phyloP scores from a whole-genome alignment of 2,797 vertebrate genomes.

The Gouania willdenowi region DNA sequence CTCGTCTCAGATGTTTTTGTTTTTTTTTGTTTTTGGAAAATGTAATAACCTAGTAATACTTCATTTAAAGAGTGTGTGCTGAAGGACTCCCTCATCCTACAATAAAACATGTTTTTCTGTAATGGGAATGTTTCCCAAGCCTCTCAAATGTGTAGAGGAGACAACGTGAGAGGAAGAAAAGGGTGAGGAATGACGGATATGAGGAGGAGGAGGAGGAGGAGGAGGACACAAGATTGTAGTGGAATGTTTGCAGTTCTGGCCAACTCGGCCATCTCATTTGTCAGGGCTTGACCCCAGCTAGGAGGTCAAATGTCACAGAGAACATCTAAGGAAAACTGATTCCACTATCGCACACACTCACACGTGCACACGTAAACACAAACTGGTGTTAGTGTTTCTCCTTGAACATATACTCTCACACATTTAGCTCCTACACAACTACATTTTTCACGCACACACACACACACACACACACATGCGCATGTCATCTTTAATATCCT shows the following conservation, averaged over 20 bases:
- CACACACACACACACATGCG: constrained; percentile 27
- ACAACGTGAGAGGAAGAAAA: constrained; percentile 30
- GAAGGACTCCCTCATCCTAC: constrained; percentile 17
- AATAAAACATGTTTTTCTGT: constrained; percentile 40
- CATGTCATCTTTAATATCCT: constrained; percentile 46
- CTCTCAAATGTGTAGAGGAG: constrained; percentile 13
- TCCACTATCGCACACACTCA: constrained; percentile 27
- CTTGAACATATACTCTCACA: constrained; percentile 16
- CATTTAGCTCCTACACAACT: too few species aligned
- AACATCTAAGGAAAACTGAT: constrained; percentile 55
- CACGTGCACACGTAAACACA: constrained; percentile 37
- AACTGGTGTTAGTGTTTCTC: constrained; percentile 27
- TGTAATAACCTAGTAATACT: constrained; percentile 30
- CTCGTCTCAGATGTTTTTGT: constrained; percentile 33
- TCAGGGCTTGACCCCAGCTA: constrained; percentile 62
- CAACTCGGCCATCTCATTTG: constrained; percentile 66
- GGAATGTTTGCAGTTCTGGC: constrained; percentile 69
- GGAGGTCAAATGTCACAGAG: constrained; percentile 56
- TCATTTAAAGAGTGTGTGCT: constrained; percentile 32
- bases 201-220: constrained; percentile 27
- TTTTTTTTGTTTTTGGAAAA: constrained; percentile 32
- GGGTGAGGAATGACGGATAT: constrained; percentile 46
- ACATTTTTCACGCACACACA: too few species aligned
- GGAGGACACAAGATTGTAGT: constrained; percentile 61
- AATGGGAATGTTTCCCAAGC: constrained; percentile 40